A percentile compares a stretch with the other conserved stretches of the same genome.
Conservation (phyloP, 2,113 vertebrate genomes). For the Mustela nigripes region DNA sequence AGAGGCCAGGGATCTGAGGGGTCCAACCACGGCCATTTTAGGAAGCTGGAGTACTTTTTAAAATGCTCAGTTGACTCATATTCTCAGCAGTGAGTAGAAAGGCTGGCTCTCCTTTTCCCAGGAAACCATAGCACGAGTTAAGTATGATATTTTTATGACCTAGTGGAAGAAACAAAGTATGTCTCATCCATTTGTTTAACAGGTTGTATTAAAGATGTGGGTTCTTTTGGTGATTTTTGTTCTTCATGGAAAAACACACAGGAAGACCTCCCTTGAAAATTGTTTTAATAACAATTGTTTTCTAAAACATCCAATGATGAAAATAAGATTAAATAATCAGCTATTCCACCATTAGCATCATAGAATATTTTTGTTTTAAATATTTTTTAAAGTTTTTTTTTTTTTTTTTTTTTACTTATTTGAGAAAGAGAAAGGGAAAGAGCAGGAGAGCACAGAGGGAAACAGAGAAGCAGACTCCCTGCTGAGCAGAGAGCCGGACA, state of each 20-base stretch:
- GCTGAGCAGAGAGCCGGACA: background rate
- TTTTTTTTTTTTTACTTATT: background rate
- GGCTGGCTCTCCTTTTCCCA: background rate
- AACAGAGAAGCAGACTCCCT: background rate
- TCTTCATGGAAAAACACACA: background rate
- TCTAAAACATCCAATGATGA: background rate
- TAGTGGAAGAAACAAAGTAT: background rate
- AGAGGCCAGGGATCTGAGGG: background rate
- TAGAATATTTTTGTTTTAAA: slow-evolving; percentile 13
- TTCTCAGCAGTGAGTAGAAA: background rate
- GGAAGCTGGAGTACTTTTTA: background rate
- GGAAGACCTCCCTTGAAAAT: background rate
- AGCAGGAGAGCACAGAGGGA: background rate
- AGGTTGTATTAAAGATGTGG: background rate
- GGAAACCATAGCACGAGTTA: slow-evolving; percentile 33
- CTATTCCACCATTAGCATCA: background rate
- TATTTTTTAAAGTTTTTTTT: background rate
- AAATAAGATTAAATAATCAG: slow-evolving; percentile 26
- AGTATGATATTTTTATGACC: slow-evolving; percentile 29
- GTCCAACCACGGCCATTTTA: background rate
- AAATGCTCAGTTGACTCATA: background rate
- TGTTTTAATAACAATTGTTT: background rate
- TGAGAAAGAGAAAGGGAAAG: background rate
- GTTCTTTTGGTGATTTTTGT: background rate
- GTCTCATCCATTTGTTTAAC: background rate